These are phyloP conservation scores for Drosophila obscura DNA, from an alignment of 1,140 invertebrate genomes.

Conservation along the genomic window DNA sequence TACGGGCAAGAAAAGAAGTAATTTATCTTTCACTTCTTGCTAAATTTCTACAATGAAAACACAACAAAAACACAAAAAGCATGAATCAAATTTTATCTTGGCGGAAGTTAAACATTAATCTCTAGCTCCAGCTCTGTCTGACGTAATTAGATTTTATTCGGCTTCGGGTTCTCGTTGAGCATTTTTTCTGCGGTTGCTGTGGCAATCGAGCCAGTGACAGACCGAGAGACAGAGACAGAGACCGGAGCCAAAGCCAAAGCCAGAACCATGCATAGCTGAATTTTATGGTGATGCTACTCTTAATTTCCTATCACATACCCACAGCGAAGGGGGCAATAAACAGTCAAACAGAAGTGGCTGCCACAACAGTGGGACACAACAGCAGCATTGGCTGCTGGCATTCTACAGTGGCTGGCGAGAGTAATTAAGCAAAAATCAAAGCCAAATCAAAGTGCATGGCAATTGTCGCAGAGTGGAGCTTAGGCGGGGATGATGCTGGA, in stretches of 20 bases:
- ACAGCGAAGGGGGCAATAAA: conserved; percentile 34
- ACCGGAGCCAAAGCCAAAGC: neutral
- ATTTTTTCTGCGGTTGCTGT: conserved; percentile 28
- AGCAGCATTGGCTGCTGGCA: too few relatives aligned
- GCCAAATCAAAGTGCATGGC: conserved; percentile 81
- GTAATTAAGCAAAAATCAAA: conserved; percentile 82
- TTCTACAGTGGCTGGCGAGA: conserved; percentile 50
- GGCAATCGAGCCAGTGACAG: neutral
- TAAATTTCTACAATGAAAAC: neutral
- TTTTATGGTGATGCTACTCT: conserved; percentile 23
- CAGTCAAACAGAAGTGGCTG: conserved; percentile 9
- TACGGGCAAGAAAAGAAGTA: conserved; percentile 15
- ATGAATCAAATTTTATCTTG: conserved; percentile 34
- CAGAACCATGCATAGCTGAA: conserved; percentile 11
- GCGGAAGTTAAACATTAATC: conserved; percentile 52
- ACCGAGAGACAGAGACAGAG: neutral
- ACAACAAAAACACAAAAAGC: neutral
- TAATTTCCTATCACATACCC: conserved; percentile 50
- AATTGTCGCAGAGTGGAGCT: conserved; percentile 76
- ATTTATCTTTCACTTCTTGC: conserved; percentile 5
- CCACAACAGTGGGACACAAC: conserved; percentile 3
- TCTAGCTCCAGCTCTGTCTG: conserved; percentile 19
- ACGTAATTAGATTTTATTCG: conserved; percentile 49
- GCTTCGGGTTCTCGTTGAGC: conserved; percentile 19
- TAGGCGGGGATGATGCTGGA: conserved; percentile 42